phyloP scores from a whole-genome alignment of 64 coral and sea anemone genomes.

The Stichodactyla mertensii region DNA sequence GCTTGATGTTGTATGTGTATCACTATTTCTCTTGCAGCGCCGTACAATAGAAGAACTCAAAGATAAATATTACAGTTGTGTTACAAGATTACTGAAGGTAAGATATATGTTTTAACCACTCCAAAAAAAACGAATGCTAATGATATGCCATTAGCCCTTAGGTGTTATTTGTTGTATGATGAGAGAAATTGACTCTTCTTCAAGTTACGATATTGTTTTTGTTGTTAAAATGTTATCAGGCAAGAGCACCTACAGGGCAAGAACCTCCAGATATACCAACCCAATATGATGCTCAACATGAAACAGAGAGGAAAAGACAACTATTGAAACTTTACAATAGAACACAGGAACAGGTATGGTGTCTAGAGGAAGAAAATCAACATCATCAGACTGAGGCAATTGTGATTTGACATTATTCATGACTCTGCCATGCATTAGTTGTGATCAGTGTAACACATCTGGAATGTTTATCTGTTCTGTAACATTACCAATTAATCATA shows the following conservation, averaged over 20 bases:
- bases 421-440: too few relatives aligned
- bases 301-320: slow-evolving; percentile 88
- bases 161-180: too few relatives aligned
- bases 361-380: background rate
- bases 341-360: slow-evolving; percentile 88
- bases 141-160: too few relatives aligned
- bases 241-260: slow-evolving; percentile 68
- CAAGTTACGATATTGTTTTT: background rate
- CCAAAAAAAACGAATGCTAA: too few relatives aligned
- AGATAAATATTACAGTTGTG: slow-evolving; percentile 85
- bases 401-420: too few relatives aligned
- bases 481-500: too few relatives aligned
- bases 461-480: too few relatives aligned
- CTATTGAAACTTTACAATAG: slow-evolving; percentile 89
- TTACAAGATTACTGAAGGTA: slow-evolving; percentile 92
- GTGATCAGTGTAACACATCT: too few relatives aligned
- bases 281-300: slow-evolving; percentile 86
- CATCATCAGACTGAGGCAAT: too few relatives aligned
- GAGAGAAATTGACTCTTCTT: too few relatives aligned
- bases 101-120: too few relatives aligned
- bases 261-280: slow-evolving; percentile 83
- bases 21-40: slow-evolving; percentile 33
- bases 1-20: too few relatives aligned
- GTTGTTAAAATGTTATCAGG: slow-evolving; percentile 20
- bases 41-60: slow-evolving; percentile 92